These are phyloP conservation scores for Ciconia nigra DNA, from an alignment of 2,797 vertebrate species.

Conservation along the genomic window DNA sequence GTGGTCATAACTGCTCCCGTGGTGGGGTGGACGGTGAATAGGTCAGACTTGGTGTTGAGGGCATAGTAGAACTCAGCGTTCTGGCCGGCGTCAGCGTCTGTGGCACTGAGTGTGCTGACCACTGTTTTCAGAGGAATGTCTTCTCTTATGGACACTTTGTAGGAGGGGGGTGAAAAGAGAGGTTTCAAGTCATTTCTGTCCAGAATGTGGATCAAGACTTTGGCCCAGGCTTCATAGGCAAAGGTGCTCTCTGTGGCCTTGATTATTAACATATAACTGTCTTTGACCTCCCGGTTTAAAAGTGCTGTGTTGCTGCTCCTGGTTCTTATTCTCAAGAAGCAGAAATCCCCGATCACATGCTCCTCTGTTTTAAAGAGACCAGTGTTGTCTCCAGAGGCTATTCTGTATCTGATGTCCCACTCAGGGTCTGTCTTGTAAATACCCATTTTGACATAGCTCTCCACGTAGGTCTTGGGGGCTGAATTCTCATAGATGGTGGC, in stretches of 20 bases:
- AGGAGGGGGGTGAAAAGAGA: slow-evolving; percentile 94
- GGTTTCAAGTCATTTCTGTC: slow-evolving; percentile 96
- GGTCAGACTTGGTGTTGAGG: slow-evolving; percentile 82
- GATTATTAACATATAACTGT: slow-evolving; percentile 86
- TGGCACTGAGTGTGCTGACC: slow-evolving; percentile 87
- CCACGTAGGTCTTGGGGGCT: slow-evolving; percentile 88
- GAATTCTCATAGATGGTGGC: slow-evolving; percentile 93
- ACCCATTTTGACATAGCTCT: slow-evolving; percentile 89
- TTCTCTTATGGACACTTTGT: slow-evolving; percentile 85
- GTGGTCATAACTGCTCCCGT: slow-evolving; percentile 84
- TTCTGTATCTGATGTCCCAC: slow-evolving; percentile 85
- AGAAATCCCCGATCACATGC: slow-evolving; percentile 88
- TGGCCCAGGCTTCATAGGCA: slow-evolving; percentile 81
- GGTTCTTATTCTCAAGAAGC: slow-evolving; percentile 91
- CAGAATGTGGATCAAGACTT: slow-evolving; percentile 87
- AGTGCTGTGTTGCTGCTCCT: slow-evolving; percentile 85
- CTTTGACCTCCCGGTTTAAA: slow-evolving; percentile 92
- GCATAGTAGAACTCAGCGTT: slow-evolving; percentile 92
- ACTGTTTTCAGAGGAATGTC: slow-evolving; percentile 83
- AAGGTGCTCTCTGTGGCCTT: slow-evolving; percentile 84
- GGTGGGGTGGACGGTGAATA: slow-evolving; percentile 88
- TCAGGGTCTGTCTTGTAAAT: slow-evolving; percentile 77
- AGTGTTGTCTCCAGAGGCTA: slow-evolving; percentile 85
- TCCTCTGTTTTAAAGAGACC: slow-evolving; percentile 88
- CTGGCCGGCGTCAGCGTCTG: slow-evolving; percentile 91